Evolutionary conservation across 2,797 vertebrate genomes (phyloP).

Genomic region (Molossus molossus): DNA sequence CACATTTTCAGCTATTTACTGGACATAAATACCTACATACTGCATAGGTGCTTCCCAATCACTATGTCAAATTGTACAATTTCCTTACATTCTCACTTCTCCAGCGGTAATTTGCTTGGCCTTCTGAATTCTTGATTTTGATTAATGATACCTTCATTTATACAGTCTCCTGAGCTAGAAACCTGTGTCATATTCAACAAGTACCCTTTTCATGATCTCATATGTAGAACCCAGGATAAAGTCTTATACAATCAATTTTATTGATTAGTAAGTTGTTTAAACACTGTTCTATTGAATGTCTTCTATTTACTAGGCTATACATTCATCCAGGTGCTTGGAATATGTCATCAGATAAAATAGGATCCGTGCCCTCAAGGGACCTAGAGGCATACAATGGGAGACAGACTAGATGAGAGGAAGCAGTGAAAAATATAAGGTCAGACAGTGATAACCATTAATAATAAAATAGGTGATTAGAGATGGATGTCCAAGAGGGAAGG

Average conservation of each 20-base stretch:
- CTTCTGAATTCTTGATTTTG: neutral
- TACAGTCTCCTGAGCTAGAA: neutral
- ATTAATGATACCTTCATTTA: neutral
- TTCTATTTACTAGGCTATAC: neutral
- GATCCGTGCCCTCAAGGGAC: neutral
- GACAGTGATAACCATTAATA: neutral
- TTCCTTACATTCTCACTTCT: neutral
- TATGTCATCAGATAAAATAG: neutral
- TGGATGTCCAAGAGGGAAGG: neutral
- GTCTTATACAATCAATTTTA: neutral
- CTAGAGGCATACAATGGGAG: neutral
- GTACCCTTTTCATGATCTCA: neutral
- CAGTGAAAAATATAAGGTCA: conserved; percentile 38
- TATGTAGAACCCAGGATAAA: neutral
- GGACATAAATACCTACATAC: neutral
- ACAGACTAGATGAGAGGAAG: neutral
- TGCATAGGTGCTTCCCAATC: neutral
- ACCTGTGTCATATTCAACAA: neutral
- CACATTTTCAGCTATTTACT: neutral
- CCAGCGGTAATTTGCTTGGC: neutral
- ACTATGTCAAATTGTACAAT: neutral
- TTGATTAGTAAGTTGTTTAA: neutral
- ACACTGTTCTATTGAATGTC: neutral
- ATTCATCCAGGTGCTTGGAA: neutral
- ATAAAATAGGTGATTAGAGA: neutral